These are phyloP conservation scores for Pachypanchax playfairii DNA, from an alignment of 2,113 vertebrate genomes.

Conservation along the genomic window DNA sequence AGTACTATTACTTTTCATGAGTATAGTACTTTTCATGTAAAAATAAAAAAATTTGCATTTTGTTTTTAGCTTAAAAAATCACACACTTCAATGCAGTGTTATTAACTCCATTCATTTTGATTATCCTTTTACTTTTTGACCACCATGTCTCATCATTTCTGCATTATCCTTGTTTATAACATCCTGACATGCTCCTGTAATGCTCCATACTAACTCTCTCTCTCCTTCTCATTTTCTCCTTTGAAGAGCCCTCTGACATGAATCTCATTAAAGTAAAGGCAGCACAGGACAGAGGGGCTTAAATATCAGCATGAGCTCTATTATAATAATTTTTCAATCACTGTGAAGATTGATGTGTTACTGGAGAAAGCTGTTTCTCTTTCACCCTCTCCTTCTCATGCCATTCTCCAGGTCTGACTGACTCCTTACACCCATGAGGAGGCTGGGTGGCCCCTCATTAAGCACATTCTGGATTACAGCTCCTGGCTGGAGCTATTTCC, in stretches of 20 bases:
- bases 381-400: constrained; percentile 11
- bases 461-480: constrained; percentile 78
- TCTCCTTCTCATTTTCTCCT: constrained; percentile 69
- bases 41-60: neutral
- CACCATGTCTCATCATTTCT: constrained; percentile 33
- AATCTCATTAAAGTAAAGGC: constrained; percentile 58
- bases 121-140: constrained; percentile 30
- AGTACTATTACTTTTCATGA: neutral
- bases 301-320: constrained; percentile 46
- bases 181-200: constrained; percentile 22
- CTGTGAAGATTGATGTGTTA: constrained; percentile 66
- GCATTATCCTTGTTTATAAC: constrained; percentile 28
- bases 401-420: constrained; percentile 41
- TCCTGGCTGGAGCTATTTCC: constrained; percentile 68
- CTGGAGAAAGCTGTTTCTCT: constrained; percentile 45
- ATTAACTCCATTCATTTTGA: constrained; percentile 5
- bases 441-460: constrained; percentile 76
- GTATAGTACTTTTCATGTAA: constrained; percentile 1
- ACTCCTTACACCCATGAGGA: constrained; percentile 66
- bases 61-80: neutral
- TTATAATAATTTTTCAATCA: constrained; percentile 74
- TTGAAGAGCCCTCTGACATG: constrained; percentile 62
- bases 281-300: constrained; percentile 22
- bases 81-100: neutral
- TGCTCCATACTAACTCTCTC: constrained; percentile 56